Conservation (phyloP, 2,113 vertebrate species). For the Paracanthobrama guichenoti region DNA sequence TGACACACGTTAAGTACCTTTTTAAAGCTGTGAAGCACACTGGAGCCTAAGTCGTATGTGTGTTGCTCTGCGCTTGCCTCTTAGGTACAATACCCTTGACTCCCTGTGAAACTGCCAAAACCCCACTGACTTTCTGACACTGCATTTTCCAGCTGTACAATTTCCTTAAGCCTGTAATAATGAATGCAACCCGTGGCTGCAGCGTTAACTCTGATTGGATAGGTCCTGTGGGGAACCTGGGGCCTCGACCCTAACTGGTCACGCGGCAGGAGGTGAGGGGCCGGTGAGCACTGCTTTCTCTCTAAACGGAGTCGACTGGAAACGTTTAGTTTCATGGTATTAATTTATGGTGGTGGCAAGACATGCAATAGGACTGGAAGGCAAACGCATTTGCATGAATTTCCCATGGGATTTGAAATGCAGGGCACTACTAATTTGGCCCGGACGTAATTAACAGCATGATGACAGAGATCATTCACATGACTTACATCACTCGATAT, state of each 20-base stretch:
- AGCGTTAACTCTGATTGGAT: constrained; percentile 60
- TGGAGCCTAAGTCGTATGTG: constrained; percentile 25
- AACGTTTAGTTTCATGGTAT: constrained; percentile 49
- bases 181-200: constrained; percentile 57
- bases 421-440: constrained; percentile 44
- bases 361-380: constrained; percentile 40
- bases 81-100: not conserved
- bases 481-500: not conserved
- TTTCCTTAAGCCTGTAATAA: constrained; percentile 67
- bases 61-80: constrained; percentile 54
- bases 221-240: constrained; percentile 35
- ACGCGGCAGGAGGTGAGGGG: not conserved
- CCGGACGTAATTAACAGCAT: constrained; percentile 40
- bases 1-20: constrained; percentile 25
- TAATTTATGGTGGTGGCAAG: constrained; percentile 53
- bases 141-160: constrained; percentile 56
- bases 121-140: not conserved
- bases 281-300: constrained; percentile 38
- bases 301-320: constrained; percentile 44
- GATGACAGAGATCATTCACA: not conserved
- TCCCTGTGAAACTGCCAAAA: not conserved
- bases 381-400: constrained; percentile 59
- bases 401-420: constrained; percentile 46
- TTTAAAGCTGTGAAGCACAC: not conserved
- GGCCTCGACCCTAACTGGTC: not conserved